Percentiles rank a stretch among this genome's conserved stretches.
phyloP scores from a whole-genome alignment of 2,888 invertebrate species.

The Tipula vernalis region DNA sequence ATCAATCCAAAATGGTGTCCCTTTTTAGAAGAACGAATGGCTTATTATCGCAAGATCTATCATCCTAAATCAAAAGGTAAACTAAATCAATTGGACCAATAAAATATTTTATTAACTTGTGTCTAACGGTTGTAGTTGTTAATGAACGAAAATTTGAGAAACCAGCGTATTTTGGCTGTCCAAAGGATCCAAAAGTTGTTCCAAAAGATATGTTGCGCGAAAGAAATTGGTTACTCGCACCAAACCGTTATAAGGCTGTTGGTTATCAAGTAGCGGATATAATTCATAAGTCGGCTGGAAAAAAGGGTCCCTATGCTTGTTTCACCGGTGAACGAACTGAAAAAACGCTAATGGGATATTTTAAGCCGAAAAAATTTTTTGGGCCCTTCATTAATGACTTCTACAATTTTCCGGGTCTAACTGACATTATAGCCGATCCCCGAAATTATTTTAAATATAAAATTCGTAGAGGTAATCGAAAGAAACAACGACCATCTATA shows the following conservation, averaged over 20 bases:
- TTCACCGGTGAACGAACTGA: not conserved
- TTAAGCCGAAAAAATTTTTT: not conserved
- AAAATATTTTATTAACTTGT: not conserved
- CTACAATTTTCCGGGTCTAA: not conserved
- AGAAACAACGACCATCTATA: slow-evolving; percentile 27
- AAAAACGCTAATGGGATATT: not conserved
- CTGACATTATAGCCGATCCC: not conserved
- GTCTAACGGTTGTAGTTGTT: not conserved
- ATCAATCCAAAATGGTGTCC: not conserved
- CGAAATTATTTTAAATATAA: not conserved
- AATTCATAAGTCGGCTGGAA: not conserved
- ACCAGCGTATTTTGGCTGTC: not conserved
- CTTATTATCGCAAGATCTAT: not conserved
- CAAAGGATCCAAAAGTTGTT: not conserved
- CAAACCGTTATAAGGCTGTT: not conserved
- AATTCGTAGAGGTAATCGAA: not conserved
- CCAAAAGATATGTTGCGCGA: not conserved
- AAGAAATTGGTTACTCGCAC: not conserved
- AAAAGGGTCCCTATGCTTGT: not conserved
- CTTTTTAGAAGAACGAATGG: not conserved
- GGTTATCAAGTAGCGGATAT: not conserved
- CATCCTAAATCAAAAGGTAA: not conserved
- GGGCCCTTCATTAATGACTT: not conserved
- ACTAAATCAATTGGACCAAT: not conserved
- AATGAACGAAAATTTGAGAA: not conserved